Evolutionary conservation across 1,140 invertebrate genomes (phyloP).

Genomic region (Pachyrhynchus sulphureomaculatus): DNA sequence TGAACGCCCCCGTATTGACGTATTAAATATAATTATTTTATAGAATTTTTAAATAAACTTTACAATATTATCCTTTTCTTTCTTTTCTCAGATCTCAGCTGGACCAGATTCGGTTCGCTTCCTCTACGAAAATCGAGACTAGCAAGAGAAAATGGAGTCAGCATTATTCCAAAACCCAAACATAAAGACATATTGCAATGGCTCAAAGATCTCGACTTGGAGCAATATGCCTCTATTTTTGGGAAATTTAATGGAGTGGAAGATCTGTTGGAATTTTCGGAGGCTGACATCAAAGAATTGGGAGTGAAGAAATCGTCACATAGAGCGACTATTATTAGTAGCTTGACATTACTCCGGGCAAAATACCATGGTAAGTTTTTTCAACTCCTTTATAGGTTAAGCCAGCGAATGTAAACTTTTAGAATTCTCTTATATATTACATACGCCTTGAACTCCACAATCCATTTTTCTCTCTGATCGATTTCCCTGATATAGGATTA

Average conservation of each 20-base stretch:
- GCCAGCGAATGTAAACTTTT: too few species aligned
- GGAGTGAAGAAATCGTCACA: conserved; percentile 64
- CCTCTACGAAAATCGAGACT: conserved; percentile 38
- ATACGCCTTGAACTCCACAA: too few species aligned
- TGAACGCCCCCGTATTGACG: too few species aligned
- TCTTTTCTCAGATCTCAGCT: conserved; percentile 39
- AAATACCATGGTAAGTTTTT: conserved; percentile 55
- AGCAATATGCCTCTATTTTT: conserved; percentile 52
- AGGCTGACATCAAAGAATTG: conserved; percentile 61
- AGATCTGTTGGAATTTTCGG: conserved; percentile 60
- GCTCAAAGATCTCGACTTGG: conserved; percentile 53
- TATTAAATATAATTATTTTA: too few species aligned
- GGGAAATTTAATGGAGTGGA: conserved; percentile 56
- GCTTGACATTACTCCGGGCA: conserved; percentile 60
- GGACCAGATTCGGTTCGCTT: conserved; percentile 45
- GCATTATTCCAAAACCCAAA: conserved; percentile 33
- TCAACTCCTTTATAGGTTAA: too few species aligned
- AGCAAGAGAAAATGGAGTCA: conserved; percentile 31
- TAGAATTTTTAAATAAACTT: too few species aligned
- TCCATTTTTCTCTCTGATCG: too few species aligned
- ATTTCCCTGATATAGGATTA: too few species aligned
- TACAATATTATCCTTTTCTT: too few species aligned
- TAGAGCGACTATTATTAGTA: conserved; percentile 63
- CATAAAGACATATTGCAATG: conserved; percentile 52
- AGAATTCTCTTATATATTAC: too few species aligned